These are phyloP conservation scores for Ammodytes marinus DNA, from an alignment of 2,113 vertebrate genomes.

Conservation along the genomic window DNA sequence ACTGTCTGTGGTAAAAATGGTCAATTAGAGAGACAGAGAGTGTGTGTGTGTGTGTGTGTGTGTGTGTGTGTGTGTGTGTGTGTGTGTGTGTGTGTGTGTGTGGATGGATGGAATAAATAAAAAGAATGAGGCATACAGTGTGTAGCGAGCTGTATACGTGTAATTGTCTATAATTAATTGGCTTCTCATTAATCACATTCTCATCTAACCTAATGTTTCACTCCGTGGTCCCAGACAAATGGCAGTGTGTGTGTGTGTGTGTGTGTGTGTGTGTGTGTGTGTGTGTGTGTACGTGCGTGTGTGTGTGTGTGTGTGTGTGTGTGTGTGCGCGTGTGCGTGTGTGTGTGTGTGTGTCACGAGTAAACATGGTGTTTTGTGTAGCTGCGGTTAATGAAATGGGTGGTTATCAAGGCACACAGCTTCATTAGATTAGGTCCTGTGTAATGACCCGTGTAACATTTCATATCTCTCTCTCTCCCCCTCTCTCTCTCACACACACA, in stretches of 20 bases:
- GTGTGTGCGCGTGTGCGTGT: background rate
- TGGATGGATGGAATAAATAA: background rate
- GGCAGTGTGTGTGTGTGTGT: slow-evolving; percentile 3
- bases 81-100: background rate
- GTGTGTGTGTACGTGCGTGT: slow-evolving; percentile 20
- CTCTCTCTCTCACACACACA: background rate
- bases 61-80: background rate
- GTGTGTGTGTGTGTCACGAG: slow-evolving; percentile 25
- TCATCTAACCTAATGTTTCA: slow-evolving; percentile 63
- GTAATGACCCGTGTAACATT: slow-evolving; percentile 75
- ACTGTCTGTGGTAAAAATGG: background rate
- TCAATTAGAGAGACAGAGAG: background rate
- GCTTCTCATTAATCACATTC: slow-evolving; percentile 68
- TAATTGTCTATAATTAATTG: slow-evolving; percentile 69
- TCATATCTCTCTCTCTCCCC: slow-evolving; percentile 32
- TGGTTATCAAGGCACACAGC: slow-evolving; percentile 72
- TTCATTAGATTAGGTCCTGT: slow-evolving; percentile 76
- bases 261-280: background rate
- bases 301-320: slow-evolving; percentile 21
- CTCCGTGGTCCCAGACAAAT: slow-evolving; percentile 42
- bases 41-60: background rate
- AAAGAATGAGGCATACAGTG: slow-evolving; percentile 5
- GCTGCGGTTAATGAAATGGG: slow-evolving; percentile 71
- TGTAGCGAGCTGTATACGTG: slow-evolving; percentile 32
- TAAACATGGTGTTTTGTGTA: slow-evolving; percentile 58